Evolutionary conservation across 2,797 vertebrate genomes (phyloP), one percentile per base, ranked within the genome.

Genomic region (Lindbergichthys nudifrons): DNA sequence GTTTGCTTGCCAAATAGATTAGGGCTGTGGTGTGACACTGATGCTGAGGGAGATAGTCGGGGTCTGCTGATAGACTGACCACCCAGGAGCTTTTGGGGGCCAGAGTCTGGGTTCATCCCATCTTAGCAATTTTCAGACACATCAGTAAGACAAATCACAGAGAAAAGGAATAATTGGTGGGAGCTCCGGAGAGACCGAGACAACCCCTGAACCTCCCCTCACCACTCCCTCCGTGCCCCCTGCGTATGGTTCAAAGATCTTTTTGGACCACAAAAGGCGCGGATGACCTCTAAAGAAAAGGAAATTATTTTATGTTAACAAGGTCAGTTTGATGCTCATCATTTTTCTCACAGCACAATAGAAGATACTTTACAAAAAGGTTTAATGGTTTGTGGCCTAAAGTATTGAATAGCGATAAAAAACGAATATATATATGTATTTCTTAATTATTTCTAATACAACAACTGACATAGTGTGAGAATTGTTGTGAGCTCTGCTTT

Each of bases 1-100:
- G 70, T 88, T 92, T 86, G 88, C 89, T 86, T 88, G 90, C 92
- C 92, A 92, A 89, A 92, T 77, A 93, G 89, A 95, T 92, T 83
- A 87, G 63, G 69, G 77, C 64, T 67, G n/a, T 36, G 56, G 75
- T 79, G 81, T 88, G 82, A 84, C 88, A 90, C 72, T 80, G 86
- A 92, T 77, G 83, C 83, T 81, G 79, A 66, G 67, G 83, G 70
- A 78, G 81, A 81, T 81, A 66, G 79, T 53, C 56, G 61, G 67
- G 79, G 81, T 84, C 74, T 73, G 79, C 73, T 83, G 88, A 92
- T 80, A 90, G 83, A 82, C 81, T 92, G 94, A 90, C 93, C 94
- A 95, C 94, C 94, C 94, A 94, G 82, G 87, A 90, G 85, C 36
- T 81, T 81, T 65, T 53, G 62, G 75, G 74, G 76, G 86, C 53